phyloP scores from a whole-genome alignment of 1,140 invertebrate species.

The Xylocopa sonorina region DNA sequence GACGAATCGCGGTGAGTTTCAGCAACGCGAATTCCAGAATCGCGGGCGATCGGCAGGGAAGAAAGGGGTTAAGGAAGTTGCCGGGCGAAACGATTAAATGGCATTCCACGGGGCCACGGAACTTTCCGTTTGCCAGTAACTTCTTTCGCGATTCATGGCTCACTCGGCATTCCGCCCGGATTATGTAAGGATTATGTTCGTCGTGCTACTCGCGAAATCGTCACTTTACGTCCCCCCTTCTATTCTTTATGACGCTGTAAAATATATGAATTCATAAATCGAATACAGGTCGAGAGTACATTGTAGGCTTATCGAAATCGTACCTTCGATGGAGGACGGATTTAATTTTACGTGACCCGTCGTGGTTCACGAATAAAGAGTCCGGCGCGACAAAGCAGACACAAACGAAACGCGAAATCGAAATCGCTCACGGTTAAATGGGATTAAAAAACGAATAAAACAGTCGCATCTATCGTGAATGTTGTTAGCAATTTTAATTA shows the following conservation, averaged over 20 bases:
- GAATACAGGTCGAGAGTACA: no score
- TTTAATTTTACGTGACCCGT: no score
- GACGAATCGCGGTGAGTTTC: slow-evolving; percentile 65
- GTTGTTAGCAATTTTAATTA: background rate
- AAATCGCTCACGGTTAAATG: no score
- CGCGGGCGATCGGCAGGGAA: slow-evolving; percentile 8
- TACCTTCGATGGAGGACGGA: no score
- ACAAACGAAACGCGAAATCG: no score
- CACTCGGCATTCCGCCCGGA: slow-evolving; percentile 54
- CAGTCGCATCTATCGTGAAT: background rate
- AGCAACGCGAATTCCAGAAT: slow-evolving; percentile 53
- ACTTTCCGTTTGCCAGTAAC: slow-evolving; percentile 67
- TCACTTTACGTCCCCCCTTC: background rate
- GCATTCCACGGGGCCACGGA: slow-evolving; percentile 71
- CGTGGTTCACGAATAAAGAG: no score
- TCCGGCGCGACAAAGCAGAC: no score
- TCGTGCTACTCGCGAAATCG: slow-evolving; percentile 15
- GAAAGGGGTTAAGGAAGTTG: slow-evolving; percentile 58
- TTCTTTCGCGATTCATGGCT: slow-evolving; percentile 63
- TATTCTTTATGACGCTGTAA: no score
- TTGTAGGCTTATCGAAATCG: no score
- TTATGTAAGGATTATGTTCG: slow-evolving; percentile 51
- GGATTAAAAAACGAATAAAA: background rate
- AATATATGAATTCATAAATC: no score
- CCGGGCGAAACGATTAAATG: slow-evolving; percentile 74